Evolutionary conservation across 2,113 vertebrate species (phyloP).

Genomic region (Aviceda subcristata): DNA sequence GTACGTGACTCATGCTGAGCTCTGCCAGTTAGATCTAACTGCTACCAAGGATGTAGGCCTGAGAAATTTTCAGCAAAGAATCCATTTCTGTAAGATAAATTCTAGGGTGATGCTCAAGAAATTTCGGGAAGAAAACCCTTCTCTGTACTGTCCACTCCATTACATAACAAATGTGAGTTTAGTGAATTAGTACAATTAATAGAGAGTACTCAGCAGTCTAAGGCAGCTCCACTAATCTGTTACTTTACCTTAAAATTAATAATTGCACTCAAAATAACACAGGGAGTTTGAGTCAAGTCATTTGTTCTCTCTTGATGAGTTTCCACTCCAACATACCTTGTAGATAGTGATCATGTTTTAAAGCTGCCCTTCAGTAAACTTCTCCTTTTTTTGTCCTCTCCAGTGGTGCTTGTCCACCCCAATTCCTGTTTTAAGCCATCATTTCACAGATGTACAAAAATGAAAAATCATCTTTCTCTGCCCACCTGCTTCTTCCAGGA

Average conservation of each 20-base stretch:
- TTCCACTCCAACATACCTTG: neutral
- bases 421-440: neutral
- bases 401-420: neutral
- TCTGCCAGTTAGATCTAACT: neutral
- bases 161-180: neutral
- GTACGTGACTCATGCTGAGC: neutral
- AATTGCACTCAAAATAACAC: neutral
- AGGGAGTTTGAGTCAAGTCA: neutral
- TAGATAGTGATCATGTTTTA: neutral
- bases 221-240: neutral
- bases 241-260: neutral
- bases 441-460: neutral
- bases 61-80: no score
- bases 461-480: neutral
- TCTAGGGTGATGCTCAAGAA: neutral
- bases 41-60: no score
- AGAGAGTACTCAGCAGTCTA: neutral
- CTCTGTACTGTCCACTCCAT: neutral
- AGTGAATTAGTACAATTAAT: neutral
- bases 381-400: neutral
- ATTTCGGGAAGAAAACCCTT: neutral
- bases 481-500: conserved; percentile 16
- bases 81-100: neutral
- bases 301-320: neutral
- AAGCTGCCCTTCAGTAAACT: neutral